Conservation (phyloP, 2,888 invertebrate species). For the Drosophila villosipedis region DNA sequence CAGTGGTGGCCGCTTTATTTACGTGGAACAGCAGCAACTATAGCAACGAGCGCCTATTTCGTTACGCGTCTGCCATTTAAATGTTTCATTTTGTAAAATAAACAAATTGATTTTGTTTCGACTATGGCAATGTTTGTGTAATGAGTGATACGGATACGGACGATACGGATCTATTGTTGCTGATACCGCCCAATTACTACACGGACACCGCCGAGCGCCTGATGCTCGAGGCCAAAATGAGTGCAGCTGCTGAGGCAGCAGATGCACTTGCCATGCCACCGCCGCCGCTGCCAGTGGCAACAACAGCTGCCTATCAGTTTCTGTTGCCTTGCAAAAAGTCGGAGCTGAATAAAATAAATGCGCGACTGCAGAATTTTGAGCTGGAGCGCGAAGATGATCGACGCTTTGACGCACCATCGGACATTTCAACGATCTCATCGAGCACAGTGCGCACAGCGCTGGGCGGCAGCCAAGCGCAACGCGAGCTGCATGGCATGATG, state of each 20-base stretch:
- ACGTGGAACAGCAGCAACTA: constrained; percentile 35
- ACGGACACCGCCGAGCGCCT: constrained; percentile 86
- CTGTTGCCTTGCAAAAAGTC: constrained; percentile 73
- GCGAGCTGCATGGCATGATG: constrained; percentile 60
- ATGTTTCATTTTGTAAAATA: constrained; percentile 20
- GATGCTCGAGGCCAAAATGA: constrained; percentile 50
- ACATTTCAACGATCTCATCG: constrained; percentile 83
- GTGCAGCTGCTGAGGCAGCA: constrained; percentile 29
- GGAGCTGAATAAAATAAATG: constrained; percentile 83
- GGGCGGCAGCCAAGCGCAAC: constrained; percentile 22
- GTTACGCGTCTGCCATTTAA: constrained; percentile 25
- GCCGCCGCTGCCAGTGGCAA: constrained; percentile 57
- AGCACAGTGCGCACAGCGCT: constrained; percentile 72
- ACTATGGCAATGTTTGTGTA: constrained; percentile 43
- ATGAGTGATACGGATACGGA: constrained; percentile 88
- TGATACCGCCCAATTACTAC: constrained; percentile 92
- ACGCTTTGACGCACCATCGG: constrained; percentile 75
- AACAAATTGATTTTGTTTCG: not conserved
- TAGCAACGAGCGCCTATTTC: constrained; percentile 49
- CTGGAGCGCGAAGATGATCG: constrained; percentile 40
- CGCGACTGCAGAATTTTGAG: constrained; percentile 76
- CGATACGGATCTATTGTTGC: constrained; percentile 92
- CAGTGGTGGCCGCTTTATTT: constrained; percentile 26
- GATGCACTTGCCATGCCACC: constrained; percentile 73
- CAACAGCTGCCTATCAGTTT: constrained; percentile 74